phyloP scores from a whole-genome alignment of 2,113 vertebrate genomes.

The Aspidoscelis tigris region DNA sequence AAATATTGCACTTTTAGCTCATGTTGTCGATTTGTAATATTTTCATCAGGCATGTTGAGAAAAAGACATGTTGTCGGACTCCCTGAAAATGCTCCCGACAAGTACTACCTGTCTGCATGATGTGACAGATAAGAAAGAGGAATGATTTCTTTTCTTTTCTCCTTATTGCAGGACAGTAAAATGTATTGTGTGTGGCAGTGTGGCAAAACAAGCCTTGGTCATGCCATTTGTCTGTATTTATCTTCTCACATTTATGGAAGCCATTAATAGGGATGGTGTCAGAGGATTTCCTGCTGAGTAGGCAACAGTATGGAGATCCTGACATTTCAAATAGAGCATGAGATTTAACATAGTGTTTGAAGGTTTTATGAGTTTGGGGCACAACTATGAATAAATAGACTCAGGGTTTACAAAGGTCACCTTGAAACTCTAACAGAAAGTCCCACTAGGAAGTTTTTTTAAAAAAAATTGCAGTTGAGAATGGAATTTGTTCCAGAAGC shows the following conservation, averaged over 20 bases:
- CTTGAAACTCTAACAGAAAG: slow-evolving; percentile 23
- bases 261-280: slow-evolving; percentile 39
- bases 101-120: neutral
- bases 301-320: slow-evolving; percentile 40
- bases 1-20: neutral
- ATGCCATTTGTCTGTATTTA: slow-evolving; percentile 44
- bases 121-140: slow-evolving; percentile 27
- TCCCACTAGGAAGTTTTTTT: neutral
- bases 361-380: slow-evolving; percentile 33
- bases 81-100: neutral
- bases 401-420: slow-evolving; percentile 15
- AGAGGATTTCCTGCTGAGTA: slow-evolving; percentile 50
- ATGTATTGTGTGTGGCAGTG: slow-evolving; percentile 52
- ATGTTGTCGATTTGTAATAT: neutral
- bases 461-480: neutral
- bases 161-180: slow-evolving; percentile 44
- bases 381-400: neutral
- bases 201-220: slow-evolving; percentile 45
- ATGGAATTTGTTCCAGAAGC: neutral
- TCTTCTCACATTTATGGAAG: slow-evolving; percentile 44
- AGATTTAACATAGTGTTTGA: slow-evolving; percentile 32
- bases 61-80: neutral
- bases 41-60: neutral
- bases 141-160: neutral
- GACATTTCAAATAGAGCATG: slow-evolving; percentile 28